A percentile compares a stretch with the other conserved stretches of the same genome.
Evolutionary conservation across 2,113 vertebrate genomes (phyloP).

Genomic region (Riparia riparia): DNA sequence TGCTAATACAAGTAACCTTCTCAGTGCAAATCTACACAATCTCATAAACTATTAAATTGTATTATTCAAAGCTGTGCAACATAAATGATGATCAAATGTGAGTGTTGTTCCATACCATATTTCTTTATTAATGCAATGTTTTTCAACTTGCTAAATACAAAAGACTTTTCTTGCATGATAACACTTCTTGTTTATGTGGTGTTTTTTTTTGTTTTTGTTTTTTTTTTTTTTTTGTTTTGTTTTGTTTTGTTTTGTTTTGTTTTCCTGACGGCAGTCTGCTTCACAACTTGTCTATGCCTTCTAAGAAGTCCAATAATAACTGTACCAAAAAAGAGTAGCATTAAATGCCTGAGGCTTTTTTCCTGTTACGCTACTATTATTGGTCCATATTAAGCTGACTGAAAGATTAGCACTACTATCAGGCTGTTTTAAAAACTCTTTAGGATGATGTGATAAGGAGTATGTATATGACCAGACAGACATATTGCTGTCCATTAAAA

Average conservation of each 20-base stretch:
- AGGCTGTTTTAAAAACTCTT: background rate
- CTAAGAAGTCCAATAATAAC: background rate
- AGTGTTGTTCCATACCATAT: background rate
- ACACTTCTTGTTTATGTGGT: background rate
- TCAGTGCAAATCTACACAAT: background rate
- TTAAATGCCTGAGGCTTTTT: background rate
- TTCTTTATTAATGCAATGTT: background rate
- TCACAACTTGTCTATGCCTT: background rate
- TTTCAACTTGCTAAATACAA: background rate
- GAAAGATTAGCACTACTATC: background rate
- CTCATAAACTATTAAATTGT: background rate
- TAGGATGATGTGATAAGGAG: background rate
- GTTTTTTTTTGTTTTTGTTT: too few relatives aligned
- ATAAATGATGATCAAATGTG: background rate
- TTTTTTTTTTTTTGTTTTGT: background rate
- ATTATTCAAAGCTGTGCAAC: background rate
- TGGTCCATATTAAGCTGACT: background rate
- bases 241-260: background rate
- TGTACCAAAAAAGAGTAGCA: background rate
- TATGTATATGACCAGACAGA: background rate
- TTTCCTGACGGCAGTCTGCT: background rate
- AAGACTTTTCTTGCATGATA: background rate
- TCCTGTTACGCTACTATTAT: background rate
- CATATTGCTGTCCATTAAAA: background rate
- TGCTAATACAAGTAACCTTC: background rate